Base-by-base conservation (phyloP, 1,140 invertebrate genomes). In the Listronotus bonariensis region DNA sequence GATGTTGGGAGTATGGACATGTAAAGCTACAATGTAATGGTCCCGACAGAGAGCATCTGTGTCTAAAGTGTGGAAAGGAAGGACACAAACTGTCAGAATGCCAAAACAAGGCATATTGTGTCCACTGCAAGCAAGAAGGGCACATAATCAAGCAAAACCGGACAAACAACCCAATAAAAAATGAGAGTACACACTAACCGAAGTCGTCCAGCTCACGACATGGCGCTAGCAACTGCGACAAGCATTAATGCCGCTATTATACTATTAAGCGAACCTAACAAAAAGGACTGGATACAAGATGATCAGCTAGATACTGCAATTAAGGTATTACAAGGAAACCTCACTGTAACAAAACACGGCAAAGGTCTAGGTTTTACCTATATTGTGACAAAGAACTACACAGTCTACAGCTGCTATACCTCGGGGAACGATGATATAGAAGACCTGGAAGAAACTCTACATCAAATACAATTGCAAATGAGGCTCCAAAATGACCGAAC, bases 61-160 rank as follows among this genome's bases (percentile, higher is more conserved):
- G 56, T 31, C 6, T 43, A 10, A 51, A 45, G 20, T 60, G 56
- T 52, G 34, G 18, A 32, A 40, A 66, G 15, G 32, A 43, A n/a
- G 64, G 41, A 9, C 56, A 66, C 11, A 45, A 42, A 8, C 20
- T 5, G 6, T 10, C 1, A 26, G 41, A 42, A 15, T 66, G 55
- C 14, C 6, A 52, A 5, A 53, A 53, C 38, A 17, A 42, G 8
- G 9, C 41, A 3, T 40, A 20, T 14, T 66, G 48, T 38, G 10
- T 43, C 14, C 7, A 42, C 4, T 58, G 54, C 34, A 52, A 52
- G 12, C 11, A 15, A 12, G 46, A 41, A 41, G 63, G 63, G 8
- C 55, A 65, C n/a, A 26, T n/a, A n/a, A n/a, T n/a, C 20, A 26
- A 26, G 20, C 20, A 26, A 26, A 26, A 3, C n/a, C n/a, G n/a